These are phyloP conservation scores for Teleogryllus oceanicus DNA, from an alignment of 2,888 invertebrate species.

Conservation along the genomic window DNA sequence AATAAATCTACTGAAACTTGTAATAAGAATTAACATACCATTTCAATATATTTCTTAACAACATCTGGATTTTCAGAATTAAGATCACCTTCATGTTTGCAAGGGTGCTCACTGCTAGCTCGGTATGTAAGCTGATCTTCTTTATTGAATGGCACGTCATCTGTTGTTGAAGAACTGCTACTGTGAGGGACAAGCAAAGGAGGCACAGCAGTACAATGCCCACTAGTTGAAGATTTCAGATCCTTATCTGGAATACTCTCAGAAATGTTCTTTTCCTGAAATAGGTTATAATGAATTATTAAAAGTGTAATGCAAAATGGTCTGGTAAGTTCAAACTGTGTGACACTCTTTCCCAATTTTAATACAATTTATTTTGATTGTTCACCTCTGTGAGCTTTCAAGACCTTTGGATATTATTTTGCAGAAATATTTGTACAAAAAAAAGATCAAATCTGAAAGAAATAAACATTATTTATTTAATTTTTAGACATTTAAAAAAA, in stretches of 20 bases:
- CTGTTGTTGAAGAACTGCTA: conserved; percentile 36
- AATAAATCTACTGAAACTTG: too few species aligned
- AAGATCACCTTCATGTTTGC: conserved; percentile 43
- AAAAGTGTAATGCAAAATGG: too few species aligned
- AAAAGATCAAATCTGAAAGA: too few species aligned
- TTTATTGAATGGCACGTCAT: conserved; percentile 37
- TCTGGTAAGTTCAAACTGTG: too few species aligned
- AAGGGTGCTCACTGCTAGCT: conserved; percentile 42
- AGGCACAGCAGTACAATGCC: conserved; percentile 19
- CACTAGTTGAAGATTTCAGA: not conserved
- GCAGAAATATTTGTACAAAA: too few species aligned
- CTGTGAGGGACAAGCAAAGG: conserved; percentile 22
- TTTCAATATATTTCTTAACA: conserved; percentile 52
- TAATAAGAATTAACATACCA: conserved; percentile 44
- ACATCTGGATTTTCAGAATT: conserved; percentile 46
- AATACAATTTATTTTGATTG: too few species aligned
- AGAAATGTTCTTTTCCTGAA: conserved; percentile 20
- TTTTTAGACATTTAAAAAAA: too few species aligned
- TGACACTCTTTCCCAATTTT: too few species aligned
- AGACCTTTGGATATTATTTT: too few species aligned
- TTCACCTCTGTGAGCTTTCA: too few species aligned
- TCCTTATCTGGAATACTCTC: not conserved
- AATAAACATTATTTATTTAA: too few species aligned
- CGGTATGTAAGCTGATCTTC: conserved; percentile 37
- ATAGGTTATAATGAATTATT: not conserved